Base-by-base conservation (phyloP, 2,888 invertebrate genomes). In the Drosophila testacea region DNA sequence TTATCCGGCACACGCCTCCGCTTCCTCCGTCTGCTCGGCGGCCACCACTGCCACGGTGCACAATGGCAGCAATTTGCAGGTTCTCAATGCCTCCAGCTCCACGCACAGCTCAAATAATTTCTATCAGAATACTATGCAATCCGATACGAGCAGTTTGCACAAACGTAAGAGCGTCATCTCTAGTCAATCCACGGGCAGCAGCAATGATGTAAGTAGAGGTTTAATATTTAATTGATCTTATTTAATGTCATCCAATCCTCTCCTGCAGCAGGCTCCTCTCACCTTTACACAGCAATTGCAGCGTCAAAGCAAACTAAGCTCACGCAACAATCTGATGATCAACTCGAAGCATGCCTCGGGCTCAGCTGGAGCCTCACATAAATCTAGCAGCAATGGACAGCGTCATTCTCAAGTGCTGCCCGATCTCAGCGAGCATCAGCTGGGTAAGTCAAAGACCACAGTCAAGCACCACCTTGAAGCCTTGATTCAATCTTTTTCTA, bases 241-340 rank as follows among this genome's bases (percentile, higher is more conserved):
- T 4, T 7, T 16, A 54, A 41, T 28, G 16, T 4, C 0, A 13
- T 11, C 16, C 4, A 1, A 10, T 27, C 9, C 22, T 9, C 1
- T 16, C 11, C 9, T 56, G 22, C 69, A 83, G 83, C 91, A 93
- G 75, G 93, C 95, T 71, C 96, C 96, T 11, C 94, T 98, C 89
- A 97, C 98, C 52, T 98, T 98, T 93, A 98, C 98, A 3, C 98
- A 98, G 92, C 98, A 98, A 93, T 94, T 98, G 57, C 98, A 98
- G 77, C 91, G 93, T 42, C 93, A 93, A 77, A 91, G 92, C 54
- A 92, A 92, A 70, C 88, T 92, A 4, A 92, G 89, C 75, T 91
- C 92, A 39, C 90, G 92, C 57, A 92, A 92, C 72, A 92, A 92
- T 90, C 91, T 91, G 39, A 90, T 92, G 78, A 81, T 90, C 10